These are phyloP conservation scores for Arizona elegans DNA, from an alignment of 2,113 vertebrate species.

Conservation along the genomic window DNA sequence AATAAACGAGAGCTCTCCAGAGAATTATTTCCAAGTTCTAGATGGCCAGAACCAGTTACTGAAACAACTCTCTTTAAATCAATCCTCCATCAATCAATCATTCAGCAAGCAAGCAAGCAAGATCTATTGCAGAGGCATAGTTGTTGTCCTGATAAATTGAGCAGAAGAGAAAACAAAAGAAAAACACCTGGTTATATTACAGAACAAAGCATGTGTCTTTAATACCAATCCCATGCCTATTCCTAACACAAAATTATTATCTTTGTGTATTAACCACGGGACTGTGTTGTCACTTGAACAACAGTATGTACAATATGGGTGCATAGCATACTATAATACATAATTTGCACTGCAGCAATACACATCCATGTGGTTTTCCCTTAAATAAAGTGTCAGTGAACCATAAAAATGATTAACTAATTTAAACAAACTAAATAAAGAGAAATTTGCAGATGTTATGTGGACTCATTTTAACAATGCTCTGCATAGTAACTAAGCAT, in stretches of 20 bases:
- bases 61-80: not conserved
- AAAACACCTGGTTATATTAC: not conserved
- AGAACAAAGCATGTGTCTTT: not conserved
- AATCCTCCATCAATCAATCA: not conserved
- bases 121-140: not conserved
- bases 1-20: not conserved
- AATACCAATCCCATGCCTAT: not conserved
- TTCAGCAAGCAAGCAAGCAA: not conserved
- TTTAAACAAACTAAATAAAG: not conserved
- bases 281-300: not conserved
- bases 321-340: not conserved
- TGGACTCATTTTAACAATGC: not conserved
- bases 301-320: not conserved
- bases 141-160: not conserved
- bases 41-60: not conserved
- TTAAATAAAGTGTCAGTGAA: not conserved
- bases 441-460: not conserved
- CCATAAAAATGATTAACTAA: not conserved
- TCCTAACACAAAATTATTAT: not conserved
- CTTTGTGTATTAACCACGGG: not conserved
- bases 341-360: not conserved
- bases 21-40: not conserved
- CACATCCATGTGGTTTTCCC: not conserved
- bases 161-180: not conserved
- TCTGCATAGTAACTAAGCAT: not conserved